Evolutionary conservation across 2,797 vertebrate species (phyloP), one percentile per base, ranked within the genome.

Genomic region (Heteromormyrus szaboi): DNA sequence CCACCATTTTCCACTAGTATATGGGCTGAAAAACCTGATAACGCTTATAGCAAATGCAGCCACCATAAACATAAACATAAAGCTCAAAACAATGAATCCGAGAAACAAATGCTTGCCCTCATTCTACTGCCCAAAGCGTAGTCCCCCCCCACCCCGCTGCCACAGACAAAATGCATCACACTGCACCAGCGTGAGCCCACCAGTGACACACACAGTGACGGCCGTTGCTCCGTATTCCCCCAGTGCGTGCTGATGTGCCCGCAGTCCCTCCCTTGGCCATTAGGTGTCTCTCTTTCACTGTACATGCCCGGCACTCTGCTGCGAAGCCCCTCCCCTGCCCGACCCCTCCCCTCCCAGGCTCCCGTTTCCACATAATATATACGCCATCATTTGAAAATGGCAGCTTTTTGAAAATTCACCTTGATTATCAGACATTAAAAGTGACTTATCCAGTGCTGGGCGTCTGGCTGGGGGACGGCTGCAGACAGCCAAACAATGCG

Each of bases 351-450:
- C 90, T 94, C 91, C 92, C 92, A 90, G 93, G 92, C 94, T 94
- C 93, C 94, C 93, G 94, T 95, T 95, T 94, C 93, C 96, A 96
- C 95, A 96, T 96, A 96, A 96, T 96, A 96, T 97, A 96, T 95
- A 96, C 96, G 95, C 95, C 96, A 97, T 97, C 96, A 96, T 97
- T 97, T 97, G 96, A 97, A 98, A 98, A 98, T 97, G 97, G 97
- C 97, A 97, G 96, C 96, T 97, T 97, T 97, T 97, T 97, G 97
- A 97, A 97, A 97, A 98, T 97, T 97, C 97, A 97, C 97, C 97
- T 97, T 97, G 97, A 97, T 97, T 97, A 97, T 96, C 96, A 98
- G 97, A 97, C 97, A 97, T 97, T 97, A 97, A 96, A 97, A 96
- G 96, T 96, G 96, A 97, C 96, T 97, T 96, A 96, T 97, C 96